Base-by-base conservation (phyloP, 2,888 invertebrate genomes). In the Hirtodrosophila duncani region DNA sequence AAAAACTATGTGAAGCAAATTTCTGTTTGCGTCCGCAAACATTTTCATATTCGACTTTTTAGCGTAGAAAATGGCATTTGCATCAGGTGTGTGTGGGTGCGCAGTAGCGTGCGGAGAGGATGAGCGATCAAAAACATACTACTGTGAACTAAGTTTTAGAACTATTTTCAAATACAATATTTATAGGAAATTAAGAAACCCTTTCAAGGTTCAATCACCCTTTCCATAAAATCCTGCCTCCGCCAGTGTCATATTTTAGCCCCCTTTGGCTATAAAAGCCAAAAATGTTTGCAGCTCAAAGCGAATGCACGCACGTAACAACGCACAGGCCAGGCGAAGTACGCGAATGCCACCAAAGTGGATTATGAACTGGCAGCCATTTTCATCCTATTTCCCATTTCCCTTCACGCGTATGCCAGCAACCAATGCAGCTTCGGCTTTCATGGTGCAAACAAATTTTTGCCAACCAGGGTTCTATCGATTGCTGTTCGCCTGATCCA, bases 261-360 rank as follows among this genome's bases (percentile, higher is more conserved):
- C 37, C 53, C 65, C 60, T 59, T 56, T 55, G 77, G 57, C 50
- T 37, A 56, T 71, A 60, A 58, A 58, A 65, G 34, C 34, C 34
- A 34, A 60, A 80, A 77, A 67, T 65, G 77, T 67, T 79, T 65
- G 68, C 59, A 77, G 77, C 72, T 62, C 65, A 55, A 79, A 78
- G 55, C 60, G 57, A 59, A 34, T 43, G 75, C 65, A 45, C n/a
- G n/a, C n/a, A n/a, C n/a, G n/a, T n/a, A n/a, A n/a, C n/a, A n/a
- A n/a, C n/a, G n/a, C n/a, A n/a, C n/a, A n/a, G n/a, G n/a, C n/a
- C n/a, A n/a, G n/a, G 53, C 55, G 52, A n/a, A 55, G 67, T 56
- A 58, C 34, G 55, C 60, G 57, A 56, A 55, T 55, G 37, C 49
- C 51, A 33, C 53, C 38, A 80, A 80, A 72, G 77, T 80, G 80